A percentile compares a stretch with the other conserved stretches of the same genome.
These are phyloP conservation scores for Sialis lutaria DNA, from an alignment of 2,888 invertebrate species.

Conservation along the genomic window DNA sequence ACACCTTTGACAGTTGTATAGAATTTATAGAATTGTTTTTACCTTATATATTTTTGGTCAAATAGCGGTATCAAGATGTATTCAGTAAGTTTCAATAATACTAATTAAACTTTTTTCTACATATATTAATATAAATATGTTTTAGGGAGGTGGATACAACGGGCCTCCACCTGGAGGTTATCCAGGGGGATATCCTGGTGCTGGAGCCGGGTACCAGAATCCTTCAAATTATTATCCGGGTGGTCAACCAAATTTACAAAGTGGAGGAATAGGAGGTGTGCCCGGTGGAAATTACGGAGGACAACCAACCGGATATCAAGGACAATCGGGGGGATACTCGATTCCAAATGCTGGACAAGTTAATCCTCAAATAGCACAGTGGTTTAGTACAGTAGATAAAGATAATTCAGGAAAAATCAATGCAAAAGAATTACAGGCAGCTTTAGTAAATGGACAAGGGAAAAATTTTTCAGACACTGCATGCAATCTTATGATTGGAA, in stretches of 20 bases:
- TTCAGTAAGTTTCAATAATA: too few relatives aligned
- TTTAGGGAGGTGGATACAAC: not conserved
- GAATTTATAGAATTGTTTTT: too few relatives aligned
- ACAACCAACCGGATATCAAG: not conserved
- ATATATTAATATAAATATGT: too few relatives aligned
- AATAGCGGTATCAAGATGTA: too few relatives aligned
- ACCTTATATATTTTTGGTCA: too few relatives aligned
- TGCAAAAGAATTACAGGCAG: conserved; percentile 56
- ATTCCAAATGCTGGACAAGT: conserved; percentile 20
- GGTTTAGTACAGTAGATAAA: conserved; percentile 70
- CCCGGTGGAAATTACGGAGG: too few relatives aligned
- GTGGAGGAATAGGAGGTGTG: too few relatives aligned
- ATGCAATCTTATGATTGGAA: conserved; percentile 76
- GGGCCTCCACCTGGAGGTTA: not conserved
- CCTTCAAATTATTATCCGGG: not conserved
- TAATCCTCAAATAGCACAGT: conserved; percentile 60
- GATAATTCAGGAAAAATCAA: conserved; percentile 72
- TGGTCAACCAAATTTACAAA: not conserved
- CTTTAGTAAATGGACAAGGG: conserved; percentile 73
- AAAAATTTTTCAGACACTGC: conserved; percentile 66
- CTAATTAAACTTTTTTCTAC: too few relatives aligned
- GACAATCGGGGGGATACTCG: not conserved
- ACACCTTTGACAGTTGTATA: too few relatives aligned
- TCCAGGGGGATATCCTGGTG: not conserved
- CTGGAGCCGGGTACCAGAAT: not conserved